Base-by-base conservation (phyloP, 2,888 invertebrate species). In the Laspeyria flexula region DNA sequence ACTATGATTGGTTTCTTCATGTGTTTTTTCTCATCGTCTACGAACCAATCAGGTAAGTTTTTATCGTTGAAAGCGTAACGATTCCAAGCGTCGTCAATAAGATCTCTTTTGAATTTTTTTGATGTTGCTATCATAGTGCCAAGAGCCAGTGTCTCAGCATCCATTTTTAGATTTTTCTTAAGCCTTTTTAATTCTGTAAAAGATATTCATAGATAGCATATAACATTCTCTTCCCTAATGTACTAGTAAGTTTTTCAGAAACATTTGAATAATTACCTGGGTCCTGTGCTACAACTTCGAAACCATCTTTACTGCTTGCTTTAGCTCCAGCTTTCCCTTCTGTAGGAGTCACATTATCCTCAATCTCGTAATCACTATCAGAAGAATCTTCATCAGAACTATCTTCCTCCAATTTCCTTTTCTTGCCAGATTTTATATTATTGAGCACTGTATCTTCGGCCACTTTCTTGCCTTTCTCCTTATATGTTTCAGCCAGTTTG, bases 1-100 rank as follows among this genome's bases (percentile, higher is more conserved):
- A 99, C 97, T 1, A 97, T 97, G 7, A 96, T 89, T 50, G 95
- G 95, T 79, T 96, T 96, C 64, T 93, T 94, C 96, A 97, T 97
- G 76, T 99, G 98, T 79, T 96, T 96, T 57, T 95, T 94, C 85
- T 99, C 99, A 73, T 99, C 99, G 52, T 97, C 95, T 0, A 95
- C 94, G 88, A 99, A 99, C 99, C 99, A 99, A 69, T 96, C 96
- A 0, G 99, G 99, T 39, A 99, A 92, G 79, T 96, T 94, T 1
- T 95, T 95, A 82, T 99, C 99, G 77, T 98, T 97, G 79, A 97
- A 98, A 1, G 96, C 95, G 81, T 97, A 99, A 69, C 98, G 94
- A 86, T 99, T 98, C 96, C 98, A 99, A 0, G 96, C 98, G 41
- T 94, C 95, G 80, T 99, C 99, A 7, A 96, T 93, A 7, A 99